A percentile compares a stretch with the other conserved stretches of the same genome.
Conservation (phyloP, 2,888 invertebrate genomes). For the Ochropleura plecta region DNA sequence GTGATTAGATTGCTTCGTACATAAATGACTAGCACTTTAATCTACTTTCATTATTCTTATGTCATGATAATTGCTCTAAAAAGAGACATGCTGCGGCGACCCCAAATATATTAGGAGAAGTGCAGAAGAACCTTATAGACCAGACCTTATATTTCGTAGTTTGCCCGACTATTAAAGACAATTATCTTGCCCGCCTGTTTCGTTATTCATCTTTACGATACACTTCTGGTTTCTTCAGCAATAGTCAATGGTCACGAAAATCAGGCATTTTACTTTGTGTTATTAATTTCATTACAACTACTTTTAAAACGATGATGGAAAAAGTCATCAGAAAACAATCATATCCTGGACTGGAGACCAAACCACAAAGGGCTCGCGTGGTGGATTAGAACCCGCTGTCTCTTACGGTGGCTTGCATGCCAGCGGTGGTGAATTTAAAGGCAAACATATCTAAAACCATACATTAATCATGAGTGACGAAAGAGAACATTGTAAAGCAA, state of each 20-base stretch:
- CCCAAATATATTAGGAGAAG: too few relatives aligned
- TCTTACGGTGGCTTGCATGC: too few relatives aligned
- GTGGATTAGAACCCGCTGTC: not conserved
- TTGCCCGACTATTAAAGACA: not conserved
- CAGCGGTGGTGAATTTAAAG: too few relatives aligned
- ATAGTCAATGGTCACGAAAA: not conserved
- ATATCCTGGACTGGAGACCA: not conserved
- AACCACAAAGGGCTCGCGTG: too few relatives aligned
- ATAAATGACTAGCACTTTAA: not conserved
- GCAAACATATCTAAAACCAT: not conserved
- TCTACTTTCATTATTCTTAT: constrained; percentile 20
- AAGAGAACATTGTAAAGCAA: constrained; percentile 26
- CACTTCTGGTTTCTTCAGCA: not conserved
- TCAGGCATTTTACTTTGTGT: not conserved
- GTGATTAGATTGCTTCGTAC: constrained; percentile 43
- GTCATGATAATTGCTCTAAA: not conserved
- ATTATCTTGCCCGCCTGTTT: not conserved
- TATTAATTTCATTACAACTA: not conserved
- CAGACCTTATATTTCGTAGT: too few relatives aligned
- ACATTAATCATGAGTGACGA: constrained; percentile 15
- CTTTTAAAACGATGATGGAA: not conserved
- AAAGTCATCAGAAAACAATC: not conserved
- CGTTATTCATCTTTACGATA: not conserved
- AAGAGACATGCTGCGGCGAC: too few relatives aligned
- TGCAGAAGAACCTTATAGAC: too few relatives aligned